A percentile compares a stretch with the other conserved stretches of the same genome.
Conservation (phyloP, 2,888 invertebrate genomes). For the Drosophila barbarae region DNA sequence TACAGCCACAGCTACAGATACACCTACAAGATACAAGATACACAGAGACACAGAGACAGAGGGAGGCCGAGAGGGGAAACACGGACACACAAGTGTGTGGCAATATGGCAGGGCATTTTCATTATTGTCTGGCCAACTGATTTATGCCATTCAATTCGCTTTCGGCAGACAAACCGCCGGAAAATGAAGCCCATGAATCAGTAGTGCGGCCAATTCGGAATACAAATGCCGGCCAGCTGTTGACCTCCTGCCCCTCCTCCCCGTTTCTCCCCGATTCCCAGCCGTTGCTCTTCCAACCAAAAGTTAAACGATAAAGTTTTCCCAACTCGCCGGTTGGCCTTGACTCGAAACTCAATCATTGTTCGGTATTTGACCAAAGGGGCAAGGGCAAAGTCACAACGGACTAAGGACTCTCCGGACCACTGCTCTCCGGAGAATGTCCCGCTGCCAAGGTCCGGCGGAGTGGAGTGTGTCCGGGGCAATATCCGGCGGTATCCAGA, state of each 20-base stretch:
- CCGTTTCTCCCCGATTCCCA: neutral
- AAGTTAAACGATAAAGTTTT: slow-evolving; percentile 44
- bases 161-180: slow-evolving; percentile 54
- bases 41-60: neutral
- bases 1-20: slow-evolving; percentile 2
- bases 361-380: slow-evolving; percentile 30
- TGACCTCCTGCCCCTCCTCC: slow-evolving; percentile 10
- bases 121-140: slow-evolving; percentile 59
- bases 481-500: slow-evolving; percentile 12
- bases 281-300: slow-evolving; percentile 4
- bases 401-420: slow-evolving; percentile 1
- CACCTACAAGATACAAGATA: slow-evolving; percentile 8
- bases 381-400: slow-evolving; percentile 18
- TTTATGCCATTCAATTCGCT: slow-evolving; percentile 64
- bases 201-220: slow-evolving; percentile 47
- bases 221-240: slow-evolving; percentile 46
- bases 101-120: slow-evolving; percentile 50
- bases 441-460: slow-evolving; percentile 8
- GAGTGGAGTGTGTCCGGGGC: slow-evolving; percentile 2
- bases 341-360: slow-evolving; percentile 42
- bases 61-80: neutral
- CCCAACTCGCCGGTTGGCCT: slow-evolving; percentile 33
- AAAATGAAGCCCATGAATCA: slow-evolving; percentile 65
- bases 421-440: slow-evolving; percentile 8
- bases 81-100: slow-evolving; percentile 18